phyloP scores from a whole-genome alignment of 2,888 invertebrate species.

The Anorthoa munda region DNA sequence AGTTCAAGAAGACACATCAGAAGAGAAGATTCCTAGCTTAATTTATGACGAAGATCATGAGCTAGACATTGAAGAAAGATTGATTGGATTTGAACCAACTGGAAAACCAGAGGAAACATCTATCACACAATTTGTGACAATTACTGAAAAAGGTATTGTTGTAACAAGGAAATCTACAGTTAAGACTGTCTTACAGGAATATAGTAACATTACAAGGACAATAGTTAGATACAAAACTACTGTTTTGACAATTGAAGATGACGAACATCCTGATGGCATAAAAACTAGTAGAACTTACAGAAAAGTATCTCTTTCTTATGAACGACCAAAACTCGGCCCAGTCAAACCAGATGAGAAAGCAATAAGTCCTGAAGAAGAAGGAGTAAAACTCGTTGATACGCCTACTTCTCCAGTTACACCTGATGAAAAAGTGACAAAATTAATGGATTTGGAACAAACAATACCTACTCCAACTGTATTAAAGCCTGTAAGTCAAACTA shows the following conservation, averaged over 20 bases:
- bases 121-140: conserved; percentile 18
- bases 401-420: not conserved
- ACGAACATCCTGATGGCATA: conserved; percentile 57
- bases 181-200: conserved; percentile 60
- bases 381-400: conserved; percentile 1
- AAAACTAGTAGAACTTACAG: conserved; percentile 50
- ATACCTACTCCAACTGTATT: conserved; percentile 3
- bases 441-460: not conserved
- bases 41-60: conserved; percentile 62
- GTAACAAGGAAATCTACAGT: conserved; percentile 47
- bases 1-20: not conserved
- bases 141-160: conserved; percentile 43
- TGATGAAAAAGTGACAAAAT: not conserved
- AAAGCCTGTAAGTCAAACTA: conserved; percentile 8
- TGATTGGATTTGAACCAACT: conserved; percentile 63
- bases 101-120: conserved; percentile 56
- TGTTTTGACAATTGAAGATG: conserved; percentile 63
- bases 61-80: conserved; percentile 58
- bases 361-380: conserved; percentile 54
- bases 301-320: conserved; percentile 53
- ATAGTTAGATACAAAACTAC: conserved; percentile 60
- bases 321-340: conserved; percentile 50
- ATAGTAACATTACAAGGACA: conserved; percentile 57
- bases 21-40: conserved; percentile 36
- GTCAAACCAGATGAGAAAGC: conserved; percentile 38